Conservation (phyloP, 2,888 invertebrate genomes). For the Zaprionus obscuricornis region DNA sequence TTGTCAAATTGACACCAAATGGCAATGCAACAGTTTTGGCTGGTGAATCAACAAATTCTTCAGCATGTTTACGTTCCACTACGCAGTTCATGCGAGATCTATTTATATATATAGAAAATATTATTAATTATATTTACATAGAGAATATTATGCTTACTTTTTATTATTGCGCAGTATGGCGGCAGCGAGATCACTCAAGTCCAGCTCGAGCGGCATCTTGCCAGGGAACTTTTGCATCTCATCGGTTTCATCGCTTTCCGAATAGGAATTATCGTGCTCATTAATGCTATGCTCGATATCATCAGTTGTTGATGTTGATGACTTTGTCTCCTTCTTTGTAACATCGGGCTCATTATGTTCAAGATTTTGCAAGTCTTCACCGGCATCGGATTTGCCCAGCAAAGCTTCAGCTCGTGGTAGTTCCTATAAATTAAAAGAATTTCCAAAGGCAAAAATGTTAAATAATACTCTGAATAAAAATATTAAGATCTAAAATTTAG, state of each 20-base stretch:
- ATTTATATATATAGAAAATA: not conserved
- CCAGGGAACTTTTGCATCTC: constrained; percentile 86
- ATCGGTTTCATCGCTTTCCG: constrained; percentile 85
- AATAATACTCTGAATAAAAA: no score
- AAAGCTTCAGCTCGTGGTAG: constrained; percentile 83
- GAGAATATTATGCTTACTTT: constrained; percentile 83
- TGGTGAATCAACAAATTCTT: constrained; percentile 91
- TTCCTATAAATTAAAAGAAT: constrained; percentile 78
- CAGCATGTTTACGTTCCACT: constrained; percentile 92
- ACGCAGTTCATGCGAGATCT: constrained; percentile 95
- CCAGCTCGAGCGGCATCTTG: constrained; percentile 91
- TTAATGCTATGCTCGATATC: constrained; percentile 65
- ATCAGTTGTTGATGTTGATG: no score
- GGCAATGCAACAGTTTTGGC: constrained; percentile 87
- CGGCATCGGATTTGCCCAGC: constrained; percentile 82
- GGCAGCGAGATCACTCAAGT: constrained; percentile 92
- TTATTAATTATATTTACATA: not conserved
- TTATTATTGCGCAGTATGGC: constrained; percentile 89
- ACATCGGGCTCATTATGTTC: constrained; percentile 75
- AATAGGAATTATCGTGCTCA: constrained; percentile 82
- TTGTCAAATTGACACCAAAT: constrained; percentile 88
- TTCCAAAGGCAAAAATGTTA: constrained; percentile 8
- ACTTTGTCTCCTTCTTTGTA: constrained; percentile 69
- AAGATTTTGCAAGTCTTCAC: constrained; percentile 79
- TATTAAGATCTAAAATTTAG: no score